Conservation (phyloP, 1,140 invertebrate species). For the Cotesia typhae region DNA sequence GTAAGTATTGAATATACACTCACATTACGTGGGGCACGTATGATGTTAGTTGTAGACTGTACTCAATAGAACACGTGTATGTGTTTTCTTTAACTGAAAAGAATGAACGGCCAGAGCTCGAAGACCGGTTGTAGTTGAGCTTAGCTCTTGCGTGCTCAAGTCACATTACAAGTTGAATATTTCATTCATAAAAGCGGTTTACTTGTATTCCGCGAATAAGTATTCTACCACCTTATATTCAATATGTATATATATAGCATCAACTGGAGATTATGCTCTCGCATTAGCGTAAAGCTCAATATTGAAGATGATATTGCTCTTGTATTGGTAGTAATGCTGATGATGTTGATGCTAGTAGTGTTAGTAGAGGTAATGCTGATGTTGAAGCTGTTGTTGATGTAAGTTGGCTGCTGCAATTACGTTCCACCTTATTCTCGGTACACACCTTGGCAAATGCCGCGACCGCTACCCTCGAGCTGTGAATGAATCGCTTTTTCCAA, state of each 20-base stretch:
- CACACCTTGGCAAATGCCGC: neutral
- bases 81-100: too few relatives aligned
- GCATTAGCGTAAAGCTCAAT: neutral
- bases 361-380: neutral
- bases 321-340: too few relatives aligned
- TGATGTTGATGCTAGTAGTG: too few relatives aligned
- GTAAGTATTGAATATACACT: too few relatives aligned
- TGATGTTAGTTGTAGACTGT: too few relatives aligned
- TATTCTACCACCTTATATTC: conserved; percentile 28
- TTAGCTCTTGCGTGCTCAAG: conserved; percentile 50
- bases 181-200: conserved; percentile 58
- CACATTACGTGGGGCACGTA: too few relatives aligned
- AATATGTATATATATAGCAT: conserved; percentile 7
- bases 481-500: conserved; percentile 27
- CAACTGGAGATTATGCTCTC: neutral
- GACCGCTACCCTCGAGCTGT: conserved; percentile 23
- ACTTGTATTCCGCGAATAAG: conserved; percentile 49
- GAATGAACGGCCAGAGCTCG: too few relatives aligned
- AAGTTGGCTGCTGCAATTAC: conserved; percentile 11
- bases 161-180: conserved; percentile 58
- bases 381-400: neutral
- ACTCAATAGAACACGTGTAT: too few relatives aligned
- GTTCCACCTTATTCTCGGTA: neutral
- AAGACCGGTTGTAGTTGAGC: conserved; percentile 37
- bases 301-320: too few relatives aligned